These are phyloP conservation scores for Drosophila jambulina DNA, from an alignment of 1,140 invertebrate genomes.

Conservation along the genomic window DNA sequence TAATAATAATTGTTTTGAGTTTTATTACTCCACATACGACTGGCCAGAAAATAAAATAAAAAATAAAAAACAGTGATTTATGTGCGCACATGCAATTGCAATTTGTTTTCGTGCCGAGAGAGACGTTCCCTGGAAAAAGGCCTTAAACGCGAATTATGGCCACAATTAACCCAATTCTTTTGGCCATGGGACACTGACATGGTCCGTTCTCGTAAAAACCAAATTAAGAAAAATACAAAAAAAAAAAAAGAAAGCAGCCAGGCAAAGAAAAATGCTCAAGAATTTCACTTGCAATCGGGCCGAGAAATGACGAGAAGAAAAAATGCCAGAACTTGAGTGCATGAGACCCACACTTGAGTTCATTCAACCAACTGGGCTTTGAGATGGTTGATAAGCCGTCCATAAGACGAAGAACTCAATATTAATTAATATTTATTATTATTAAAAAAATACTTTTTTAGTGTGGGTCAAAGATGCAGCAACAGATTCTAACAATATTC, in stretches of 20 bases:
- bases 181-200: conserved; percentile 58
- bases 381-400: conserved; percentile 12
- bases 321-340: conserved; percentile 11
- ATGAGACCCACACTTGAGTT: conserved; percentile 46
- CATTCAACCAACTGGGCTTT: conserved; percentile 52
- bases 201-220: conserved; percentile 55
- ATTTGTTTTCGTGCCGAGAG: conserved; percentile 52
- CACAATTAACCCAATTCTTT: conserved; percentile 76
- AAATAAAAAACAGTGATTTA: conserved; percentile 59
- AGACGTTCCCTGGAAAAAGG: conserved; percentile 59
- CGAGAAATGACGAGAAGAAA: conserved; percentile 22
- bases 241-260: conserved; percentile 14
- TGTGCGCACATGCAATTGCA: conserved; percentile 68
- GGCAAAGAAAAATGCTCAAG: conserved; percentile 56
- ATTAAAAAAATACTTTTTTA: neutral
- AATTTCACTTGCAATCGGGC: conserved; percentile 61
- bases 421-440: no score
- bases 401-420: neutral
- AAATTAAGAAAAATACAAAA: conserved; percentile 30
- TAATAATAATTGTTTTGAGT: conserved; percentile 63
- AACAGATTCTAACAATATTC: neutral
- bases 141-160: conserved; percentile 77
- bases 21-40: conserved; percentile 27
- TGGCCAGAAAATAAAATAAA: conserved; percentile 8
- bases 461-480: neutral